Base-by-base conservation (phyloP, 2,113 vertebrate species). In the Sterrhoptilus dennistouni region DNA sequence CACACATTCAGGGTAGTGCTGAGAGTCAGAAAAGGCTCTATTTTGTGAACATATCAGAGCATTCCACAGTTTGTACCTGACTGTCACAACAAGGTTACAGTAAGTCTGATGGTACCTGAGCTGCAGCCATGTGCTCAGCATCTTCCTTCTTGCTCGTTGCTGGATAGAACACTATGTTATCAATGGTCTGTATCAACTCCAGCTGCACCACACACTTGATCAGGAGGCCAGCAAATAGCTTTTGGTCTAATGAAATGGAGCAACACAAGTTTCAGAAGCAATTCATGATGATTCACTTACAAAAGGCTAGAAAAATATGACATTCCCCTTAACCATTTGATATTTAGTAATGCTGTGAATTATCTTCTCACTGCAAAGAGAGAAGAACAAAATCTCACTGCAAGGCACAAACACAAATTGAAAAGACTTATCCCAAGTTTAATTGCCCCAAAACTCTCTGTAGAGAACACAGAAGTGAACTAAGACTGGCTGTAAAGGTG, bases 161-260 rank as follows among this genome's bases (percentile, higher is more conserved):
- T 17, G 99, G 99, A 93, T 98, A 99, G 97, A 99, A 99, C 61
- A 99, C 99, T 14, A 99, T 99, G 94, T 99, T 99, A 97, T 99
- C 99, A 28, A 99, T 98, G 86, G 99, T 99, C 97, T 99, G 99
- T 94, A 99, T 99, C 70, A 99, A 94, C 77, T 99, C 99, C 84
- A 99, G 97, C 97, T 99, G 99, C 5, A 99, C 99, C 70, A 99
- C 99, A 76, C 99, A 99, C 94, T 99, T 99, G 92, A 99, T 99
- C 70, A 99, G 98, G 76, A 99, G 99, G 47, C 99, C 98, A 72
- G 99, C 99, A 97, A 99, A 99, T 38, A 99, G 98, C 92, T 98
- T 99, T 98, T 99, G 99, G 97, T 99, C 99, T 81, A 98, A 96
- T 42, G 97, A 96, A 96, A 95, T 6, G 44, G 24, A 97, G 33